Conservation (phyloP, 2,888 invertebrate species). For the Siphlonurus alternatus region DNA sequence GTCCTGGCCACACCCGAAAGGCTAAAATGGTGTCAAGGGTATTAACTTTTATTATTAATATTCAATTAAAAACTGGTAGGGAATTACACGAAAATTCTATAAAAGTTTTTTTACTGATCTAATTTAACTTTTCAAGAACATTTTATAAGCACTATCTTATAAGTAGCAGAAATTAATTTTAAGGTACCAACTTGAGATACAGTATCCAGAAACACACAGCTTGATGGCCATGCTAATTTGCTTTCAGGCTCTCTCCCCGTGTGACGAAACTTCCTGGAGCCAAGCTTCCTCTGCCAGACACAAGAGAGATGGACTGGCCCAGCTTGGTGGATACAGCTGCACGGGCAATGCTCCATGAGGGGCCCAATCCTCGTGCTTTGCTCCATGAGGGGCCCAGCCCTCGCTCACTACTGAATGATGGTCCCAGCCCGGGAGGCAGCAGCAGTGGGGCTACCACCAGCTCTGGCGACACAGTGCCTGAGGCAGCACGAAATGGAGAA, state of each 20-base stretch:
- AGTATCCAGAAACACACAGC: no score
- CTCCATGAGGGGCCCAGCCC: slow-evolving; percentile 29
- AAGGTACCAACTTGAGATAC: no score
- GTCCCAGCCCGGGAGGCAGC: slow-evolving; percentile 2
- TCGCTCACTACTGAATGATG: slow-evolving; percentile 28
- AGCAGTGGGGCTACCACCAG: neutral
- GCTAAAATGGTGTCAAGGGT: no score
- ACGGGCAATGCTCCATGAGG: slow-evolving; percentile 45
- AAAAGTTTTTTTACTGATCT: no score
- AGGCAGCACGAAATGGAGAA: slow-evolving; percentile 17
- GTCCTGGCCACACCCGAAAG: no score
- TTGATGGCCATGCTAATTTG: no score
- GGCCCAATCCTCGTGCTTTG: slow-evolving; percentile 35
- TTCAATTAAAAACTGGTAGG: no score
- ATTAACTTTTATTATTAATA: no score
- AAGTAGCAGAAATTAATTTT: no score
- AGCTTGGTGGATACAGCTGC: slow-evolving; percentile 65
- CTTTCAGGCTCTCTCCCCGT: slow-evolving; percentile 21
- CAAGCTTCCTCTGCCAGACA: slow-evolving; percentile 42
- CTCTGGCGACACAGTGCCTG: slow-evolving; percentile 10
- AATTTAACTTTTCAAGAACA: no score
- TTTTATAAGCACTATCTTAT: no score
- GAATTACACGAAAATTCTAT: no score
- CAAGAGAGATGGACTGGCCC: slow-evolving; percentile 60
- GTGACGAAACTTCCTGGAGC: slow-evolving; percentile 20